phyloP scores from a whole-genome alignment of 1,140 invertebrate genomes.

The Apolygus lucorum region DNA sequence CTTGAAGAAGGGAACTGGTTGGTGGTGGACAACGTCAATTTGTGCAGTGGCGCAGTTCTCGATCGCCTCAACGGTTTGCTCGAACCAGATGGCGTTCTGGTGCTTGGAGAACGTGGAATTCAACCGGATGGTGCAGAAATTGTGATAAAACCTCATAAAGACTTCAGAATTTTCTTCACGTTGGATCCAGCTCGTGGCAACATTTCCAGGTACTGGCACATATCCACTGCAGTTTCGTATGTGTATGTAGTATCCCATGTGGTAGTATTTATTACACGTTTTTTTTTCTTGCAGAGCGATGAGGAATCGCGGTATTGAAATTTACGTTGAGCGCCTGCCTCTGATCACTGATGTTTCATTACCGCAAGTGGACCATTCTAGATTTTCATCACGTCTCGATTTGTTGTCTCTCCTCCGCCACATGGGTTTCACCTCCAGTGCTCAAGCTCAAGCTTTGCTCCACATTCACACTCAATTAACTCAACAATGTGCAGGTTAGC shows the following conservation, averaged over 20 bases:
- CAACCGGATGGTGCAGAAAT: conserved; percentile 58
- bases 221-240: too few species aligned
- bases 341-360: conserved; percentile 35
- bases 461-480: not conserved
- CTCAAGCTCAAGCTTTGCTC: not conserved
- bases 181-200: conserved; percentile 92
- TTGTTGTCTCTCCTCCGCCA: not conserved
- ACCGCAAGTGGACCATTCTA: not conserved
- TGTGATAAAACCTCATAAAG: conserved; percentile 71
- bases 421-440: not conserved
- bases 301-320: conserved; percentile 93
- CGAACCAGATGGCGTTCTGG: conserved; percentile 83
- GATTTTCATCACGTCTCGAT: not conserved
- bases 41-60: conserved; percentile 91
- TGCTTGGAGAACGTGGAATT: conserved; percentile 84
- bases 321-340: conserved; percentile 54
- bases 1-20: conserved; percentile 81
- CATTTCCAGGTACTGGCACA: conserved; percentile 86
- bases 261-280: too few species aligned
- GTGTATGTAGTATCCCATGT: too few species aligned
- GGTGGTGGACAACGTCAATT: conserved; percentile 92
- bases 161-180: conserved; percentile 90
- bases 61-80: conserved; percentile 92
- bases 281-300: conserved; percentile 63
- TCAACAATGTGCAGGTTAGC: not conserved